Conservation (phyloP, 2,888 invertebrate species). For the Melieria omissa region DNA sequence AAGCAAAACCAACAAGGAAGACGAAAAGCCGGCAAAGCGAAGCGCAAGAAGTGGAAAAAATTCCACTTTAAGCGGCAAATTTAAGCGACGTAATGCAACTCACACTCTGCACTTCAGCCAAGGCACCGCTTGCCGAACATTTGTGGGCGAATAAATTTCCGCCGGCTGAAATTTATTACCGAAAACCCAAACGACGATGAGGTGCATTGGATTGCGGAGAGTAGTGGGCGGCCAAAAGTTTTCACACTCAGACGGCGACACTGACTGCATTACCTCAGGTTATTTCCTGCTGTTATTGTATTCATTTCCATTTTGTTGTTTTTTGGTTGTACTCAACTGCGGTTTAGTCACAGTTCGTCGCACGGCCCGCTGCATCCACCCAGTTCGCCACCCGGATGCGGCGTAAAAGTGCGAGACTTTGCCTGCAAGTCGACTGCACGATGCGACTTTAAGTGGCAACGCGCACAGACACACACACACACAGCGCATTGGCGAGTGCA, state of each 20-base stretch:
- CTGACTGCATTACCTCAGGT: neutral
- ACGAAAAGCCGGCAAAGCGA: constrained; percentile 5
- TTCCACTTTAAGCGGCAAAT: constrained; percentile 14
- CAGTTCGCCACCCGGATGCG: no score
- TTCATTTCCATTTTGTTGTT: constrained; percentile 15
- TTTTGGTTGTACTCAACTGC: constrained; percentile 29
- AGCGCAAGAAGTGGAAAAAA: constrained; percentile 1
- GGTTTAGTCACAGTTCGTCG: constrained; percentile 44
- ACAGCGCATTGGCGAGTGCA: no score
- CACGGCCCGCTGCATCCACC: constrained; percentile 20
- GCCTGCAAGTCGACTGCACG: constrained; percentile 3
- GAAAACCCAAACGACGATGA: constrained; percentile 53
- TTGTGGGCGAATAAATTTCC: constrained; percentile 50
- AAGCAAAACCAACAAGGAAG: neutral
- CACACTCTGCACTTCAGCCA: neutral
- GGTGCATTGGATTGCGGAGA: constrained; percentile 44
- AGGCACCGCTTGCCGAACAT: constrained; percentile 40
- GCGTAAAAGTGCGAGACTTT: neutral
- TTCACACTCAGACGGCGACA: constrained; percentile 34
- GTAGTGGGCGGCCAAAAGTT: constrained; percentile 39
- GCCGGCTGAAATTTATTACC: constrained; percentile 55
- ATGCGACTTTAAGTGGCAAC: constrained; percentile 11
- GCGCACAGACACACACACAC: constrained; percentile 39
- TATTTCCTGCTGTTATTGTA: constrained; percentile 10
- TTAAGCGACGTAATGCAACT: constrained; percentile 20